These are phyloP conservation scores for Aphodius sticticus DNA, from an alignment of 2,888 invertebrate species.

Conservation along the genomic window DNA sequence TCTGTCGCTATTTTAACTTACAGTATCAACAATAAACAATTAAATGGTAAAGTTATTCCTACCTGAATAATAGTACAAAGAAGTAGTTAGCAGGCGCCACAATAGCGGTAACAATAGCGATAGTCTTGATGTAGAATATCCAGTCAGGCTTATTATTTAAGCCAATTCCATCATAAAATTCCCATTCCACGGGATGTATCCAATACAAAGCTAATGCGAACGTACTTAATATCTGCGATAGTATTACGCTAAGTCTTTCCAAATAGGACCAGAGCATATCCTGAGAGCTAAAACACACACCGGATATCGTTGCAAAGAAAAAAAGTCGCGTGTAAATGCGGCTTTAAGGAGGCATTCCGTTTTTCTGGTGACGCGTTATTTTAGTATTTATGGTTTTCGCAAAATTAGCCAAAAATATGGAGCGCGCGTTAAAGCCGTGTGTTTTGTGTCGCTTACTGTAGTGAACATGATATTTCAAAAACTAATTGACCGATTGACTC, in stretches of 20 bases:
- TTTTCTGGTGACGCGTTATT: no score
- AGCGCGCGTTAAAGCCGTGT: no score
- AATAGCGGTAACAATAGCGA: neutral
- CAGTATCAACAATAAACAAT: no score
- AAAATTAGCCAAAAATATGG: no score
- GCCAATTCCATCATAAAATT: slow-evolving; percentile 11
- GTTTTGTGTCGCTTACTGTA: no score
- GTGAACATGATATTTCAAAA: no score
- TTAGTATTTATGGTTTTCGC: no score
- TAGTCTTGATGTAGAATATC: neutral
- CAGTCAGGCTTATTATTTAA: neutral
- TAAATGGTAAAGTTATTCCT: no score
- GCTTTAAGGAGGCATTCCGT: no score
- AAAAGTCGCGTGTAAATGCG: no score
- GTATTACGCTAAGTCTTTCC: neutral
- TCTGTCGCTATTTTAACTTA: no score
- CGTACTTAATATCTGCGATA: slow-evolving; percentile 7
- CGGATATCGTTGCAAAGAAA: neutral
- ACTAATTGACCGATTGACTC: no score
- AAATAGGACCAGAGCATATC: slow-evolving; percentile 9
- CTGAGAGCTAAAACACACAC: slow-evolving; percentile 18
- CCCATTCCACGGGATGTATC: neutral
- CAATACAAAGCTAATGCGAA: slow-evolving; percentile 7
- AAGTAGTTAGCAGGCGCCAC: slow-evolving; percentile 15
- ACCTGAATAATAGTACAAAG: neutral